Evolutionary conservation across 2,888 invertebrate species (phyloP).

Genomic region (Xestia rhomboidea): DNA sequence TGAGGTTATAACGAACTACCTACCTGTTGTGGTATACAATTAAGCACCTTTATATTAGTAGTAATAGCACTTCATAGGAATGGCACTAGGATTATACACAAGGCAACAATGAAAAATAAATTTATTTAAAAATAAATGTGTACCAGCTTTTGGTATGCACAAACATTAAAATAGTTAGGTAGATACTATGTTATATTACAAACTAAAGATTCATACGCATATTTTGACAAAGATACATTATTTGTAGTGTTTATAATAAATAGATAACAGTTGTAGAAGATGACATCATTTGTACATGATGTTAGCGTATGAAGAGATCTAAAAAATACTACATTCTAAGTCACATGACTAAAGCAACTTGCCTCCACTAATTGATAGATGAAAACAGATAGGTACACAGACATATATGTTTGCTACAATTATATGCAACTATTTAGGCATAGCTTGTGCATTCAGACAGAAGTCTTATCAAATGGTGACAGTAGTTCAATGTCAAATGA

Average conservation of each 20-base stretch:
- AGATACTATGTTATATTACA: constrained; percentile 1
- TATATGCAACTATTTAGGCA: constrained; percentile 29
- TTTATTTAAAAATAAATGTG: neutral
- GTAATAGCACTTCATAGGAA: constrained; percentile 48
- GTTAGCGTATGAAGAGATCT: constrained; percentile 44
- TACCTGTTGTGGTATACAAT: constrained; percentile 7
- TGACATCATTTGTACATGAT: constrained; percentile 30
- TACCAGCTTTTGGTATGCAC: neutral
- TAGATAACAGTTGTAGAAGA: constrained; percentile 34
- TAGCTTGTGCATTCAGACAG: constrained; percentile 30
- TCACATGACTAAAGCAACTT: constrained; percentile 52
- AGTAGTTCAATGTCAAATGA: constrained; percentile 75
- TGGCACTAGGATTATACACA: constrained; percentile 50
- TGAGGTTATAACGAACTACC: constrained; percentile 1
- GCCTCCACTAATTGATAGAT: constrained; percentile 43
- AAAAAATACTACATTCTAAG: constrained; percentile 39
- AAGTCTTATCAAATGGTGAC: constrained; percentile 62
- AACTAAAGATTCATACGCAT: neutral
- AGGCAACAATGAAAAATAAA: neutral
- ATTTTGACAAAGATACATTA: constrained; percentile 14
- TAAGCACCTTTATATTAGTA: constrained; percentile 30
- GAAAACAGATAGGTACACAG: constrained; percentile 36
- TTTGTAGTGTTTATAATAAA: constrained; percentile 25
- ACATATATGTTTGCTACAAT: constrained; percentile 21
- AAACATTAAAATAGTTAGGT: neutral